Evolutionary conservation across 2,113 vertebrate genomes (phyloP).

Genomic region (Protobothrops mucrosquamatus): DNA sequence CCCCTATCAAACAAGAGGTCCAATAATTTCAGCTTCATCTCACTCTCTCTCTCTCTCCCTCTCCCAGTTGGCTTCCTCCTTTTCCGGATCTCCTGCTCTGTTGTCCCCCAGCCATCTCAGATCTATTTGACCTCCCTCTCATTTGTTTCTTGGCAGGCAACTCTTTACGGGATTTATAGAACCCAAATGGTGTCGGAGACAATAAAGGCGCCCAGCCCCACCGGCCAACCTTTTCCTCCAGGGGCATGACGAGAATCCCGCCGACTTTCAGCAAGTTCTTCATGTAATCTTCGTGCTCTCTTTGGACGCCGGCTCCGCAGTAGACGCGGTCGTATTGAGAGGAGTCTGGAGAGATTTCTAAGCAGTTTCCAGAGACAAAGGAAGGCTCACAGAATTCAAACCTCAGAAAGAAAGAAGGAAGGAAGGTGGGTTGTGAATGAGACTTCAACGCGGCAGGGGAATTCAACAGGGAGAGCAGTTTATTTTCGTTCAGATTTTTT

Average conservation of each 20-base stretch:
- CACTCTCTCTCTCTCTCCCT: too few relatives aligned
- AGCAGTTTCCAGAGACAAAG: slow-evolving; percentile 91
- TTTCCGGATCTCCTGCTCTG: background rate
- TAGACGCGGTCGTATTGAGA: slow-evolving; percentile 94
- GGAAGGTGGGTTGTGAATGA: background rate
- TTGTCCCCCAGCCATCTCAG: background rate
- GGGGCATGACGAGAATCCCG: slow-evolving; percentile 93
- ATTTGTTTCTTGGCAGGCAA: background rate
- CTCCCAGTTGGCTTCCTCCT: background rate
- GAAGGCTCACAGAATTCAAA: slow-evolving; percentile 97
- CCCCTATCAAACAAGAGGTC: background rate
- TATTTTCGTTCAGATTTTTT: background rate
- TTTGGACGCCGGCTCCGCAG: slow-evolving; percentile 95
- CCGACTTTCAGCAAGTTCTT: slow-evolving; percentile 92
- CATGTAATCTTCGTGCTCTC: slow-evolving; percentile 94
- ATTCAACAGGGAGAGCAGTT: background rate
- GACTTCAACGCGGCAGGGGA: background rate
- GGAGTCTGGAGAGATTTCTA: slow-evolving; percentile 89
- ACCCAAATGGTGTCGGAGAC: fast-evolving
- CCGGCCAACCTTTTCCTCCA: slow-evolving; percentile 90
- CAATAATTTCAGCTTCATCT: background rate
- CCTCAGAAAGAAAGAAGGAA: slow-evolving; percentile 61
- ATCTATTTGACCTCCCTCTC: background rate
- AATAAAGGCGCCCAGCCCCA: background rate
- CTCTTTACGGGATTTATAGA: background rate